Evolutionary conservation across 2,113 vertebrate species (phyloP).

Genomic region (Phalacrocorax aristotelis): DNA sequence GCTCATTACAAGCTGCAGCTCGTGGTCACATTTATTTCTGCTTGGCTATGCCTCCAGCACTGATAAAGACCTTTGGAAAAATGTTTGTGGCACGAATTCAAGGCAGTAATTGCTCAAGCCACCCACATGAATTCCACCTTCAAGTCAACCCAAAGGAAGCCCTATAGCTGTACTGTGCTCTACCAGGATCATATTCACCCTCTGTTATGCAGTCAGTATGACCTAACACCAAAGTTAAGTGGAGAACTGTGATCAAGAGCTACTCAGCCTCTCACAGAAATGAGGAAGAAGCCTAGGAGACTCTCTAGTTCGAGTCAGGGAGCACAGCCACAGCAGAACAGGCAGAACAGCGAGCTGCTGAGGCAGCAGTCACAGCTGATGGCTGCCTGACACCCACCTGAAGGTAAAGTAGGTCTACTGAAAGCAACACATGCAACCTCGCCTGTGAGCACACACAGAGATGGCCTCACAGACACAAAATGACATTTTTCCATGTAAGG

Average conservation of each 20-base stretch:
- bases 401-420: not conserved
- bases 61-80: not conserved
- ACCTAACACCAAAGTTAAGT: not conserved
- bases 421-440: not conserved
- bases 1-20: not conserved
- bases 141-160: not conserved
- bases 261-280: not conserved
- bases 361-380: not conserved
- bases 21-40: not conserved
- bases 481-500: not conserved
- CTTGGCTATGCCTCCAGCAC: not conserved
- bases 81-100: not conserved
- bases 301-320: not conserved
- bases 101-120: not conserved
- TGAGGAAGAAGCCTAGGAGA: not conserved
- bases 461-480: not conserved
- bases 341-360: not conserved
- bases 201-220: accelerated
- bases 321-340: not conserved
- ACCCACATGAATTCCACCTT: not conserved
- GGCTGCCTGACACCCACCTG: not conserved
- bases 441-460: not conserved
- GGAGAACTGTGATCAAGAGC: not conserved
- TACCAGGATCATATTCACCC: not conserved
- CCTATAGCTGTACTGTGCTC: not conserved